A percentile compares a stretch with the other conserved stretches of the same genome.
phyloP scores from a whole-genome alignment of 1,140 invertebrate species.

The Procambarus virginalis region DNA sequence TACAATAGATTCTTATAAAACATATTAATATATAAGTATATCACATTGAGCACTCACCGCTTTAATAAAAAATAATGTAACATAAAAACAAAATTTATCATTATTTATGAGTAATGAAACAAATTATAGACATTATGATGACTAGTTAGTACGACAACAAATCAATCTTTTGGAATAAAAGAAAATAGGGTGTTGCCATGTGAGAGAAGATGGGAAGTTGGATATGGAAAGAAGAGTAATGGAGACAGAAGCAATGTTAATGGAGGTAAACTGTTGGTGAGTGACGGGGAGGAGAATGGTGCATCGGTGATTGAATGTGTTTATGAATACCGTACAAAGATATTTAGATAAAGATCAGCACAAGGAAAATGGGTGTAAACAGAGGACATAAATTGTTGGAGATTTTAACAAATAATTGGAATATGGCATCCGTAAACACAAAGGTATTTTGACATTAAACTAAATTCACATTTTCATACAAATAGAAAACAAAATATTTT shows the following conservation, averaged over 20 bases:
- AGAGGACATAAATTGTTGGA: too few relatives aligned
- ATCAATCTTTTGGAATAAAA: neutral
- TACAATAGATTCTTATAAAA: slow-evolving; percentile 48
- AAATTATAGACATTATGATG: neutral
- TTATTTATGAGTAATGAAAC: slow-evolving; percentile 7
- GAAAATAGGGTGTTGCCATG: neutral
- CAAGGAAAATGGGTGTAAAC: too few relatives aligned
- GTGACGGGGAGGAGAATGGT: neutral
- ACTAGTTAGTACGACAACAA: slow-evolving; percentile 29
- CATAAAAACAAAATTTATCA: slow-evolving; percentile 21
- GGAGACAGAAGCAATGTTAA: too few relatives aligned
- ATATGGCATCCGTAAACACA: too few relatives aligned
- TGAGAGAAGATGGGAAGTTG: neutral
- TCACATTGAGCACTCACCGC: slow-evolving; percentile 50
- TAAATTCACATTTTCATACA: too few relatives aligned
- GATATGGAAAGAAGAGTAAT: too few relatives aligned
- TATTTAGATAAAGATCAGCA: too few relatives aligned
- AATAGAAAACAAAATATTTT: too few relatives aligned
- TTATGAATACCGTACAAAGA: too few relatives aligned
- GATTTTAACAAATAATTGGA: too few relatives aligned
- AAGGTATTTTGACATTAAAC: too few relatives aligned
- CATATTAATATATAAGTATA: slow-evolving; percentile 47
- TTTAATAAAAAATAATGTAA: slow-evolving; percentile 43
- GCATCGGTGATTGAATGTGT: too few relatives aligned
- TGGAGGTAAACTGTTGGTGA: neutral